These are phyloP conservation scores for Diplosoma virens DNA, from an alignment of 23 tunicate species.

Conservation along the genomic window DNA sequence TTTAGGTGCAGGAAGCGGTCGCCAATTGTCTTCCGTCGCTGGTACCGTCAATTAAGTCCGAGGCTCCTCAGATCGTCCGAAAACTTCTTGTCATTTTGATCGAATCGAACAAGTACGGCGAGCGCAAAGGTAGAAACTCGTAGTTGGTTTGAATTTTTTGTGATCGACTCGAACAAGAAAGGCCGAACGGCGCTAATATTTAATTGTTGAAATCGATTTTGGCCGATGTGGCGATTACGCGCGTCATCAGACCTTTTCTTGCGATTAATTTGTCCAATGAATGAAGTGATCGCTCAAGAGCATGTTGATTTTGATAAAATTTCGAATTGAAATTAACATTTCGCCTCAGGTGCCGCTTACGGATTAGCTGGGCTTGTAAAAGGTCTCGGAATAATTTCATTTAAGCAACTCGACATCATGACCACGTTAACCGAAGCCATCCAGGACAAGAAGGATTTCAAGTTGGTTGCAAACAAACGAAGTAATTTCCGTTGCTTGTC, in stretches of 20 bases:
- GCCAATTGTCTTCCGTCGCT: constrained; percentile 95
- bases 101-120: constrained; percentile 92
- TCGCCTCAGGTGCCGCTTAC: constrained; percentile 79
- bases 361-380: constrained; percentile 96
- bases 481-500: background rate
- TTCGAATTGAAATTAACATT: background rate
- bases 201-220: too few species aligned
- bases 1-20: constrained; percentile 92
- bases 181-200: too few species aligned
- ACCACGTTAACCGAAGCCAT: constrained; percentile 66
- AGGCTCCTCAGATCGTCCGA: constrained; percentile 75
- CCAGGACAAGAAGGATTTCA: constrained; percentile 88
- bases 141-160: too few species aligned
- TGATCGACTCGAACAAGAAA: too few species aligned
- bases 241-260: too few species aligned
- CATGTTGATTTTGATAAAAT: too few species aligned
- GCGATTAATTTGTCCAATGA: too few species aligned
- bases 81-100: constrained; percentile 62
- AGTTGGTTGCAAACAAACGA: constrained; percentile 7
- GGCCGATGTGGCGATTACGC: too few species aligned
- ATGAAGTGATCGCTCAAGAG: too few species aligned
- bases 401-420: constrained; percentile 90
- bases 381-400: constrained; percentile 94
- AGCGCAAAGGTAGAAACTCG: constrained; percentile 66
- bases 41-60: constrained; percentile 79